Conservation (phyloP, 2,797 vertebrate species). For the Ispidina lecontei region DNA sequence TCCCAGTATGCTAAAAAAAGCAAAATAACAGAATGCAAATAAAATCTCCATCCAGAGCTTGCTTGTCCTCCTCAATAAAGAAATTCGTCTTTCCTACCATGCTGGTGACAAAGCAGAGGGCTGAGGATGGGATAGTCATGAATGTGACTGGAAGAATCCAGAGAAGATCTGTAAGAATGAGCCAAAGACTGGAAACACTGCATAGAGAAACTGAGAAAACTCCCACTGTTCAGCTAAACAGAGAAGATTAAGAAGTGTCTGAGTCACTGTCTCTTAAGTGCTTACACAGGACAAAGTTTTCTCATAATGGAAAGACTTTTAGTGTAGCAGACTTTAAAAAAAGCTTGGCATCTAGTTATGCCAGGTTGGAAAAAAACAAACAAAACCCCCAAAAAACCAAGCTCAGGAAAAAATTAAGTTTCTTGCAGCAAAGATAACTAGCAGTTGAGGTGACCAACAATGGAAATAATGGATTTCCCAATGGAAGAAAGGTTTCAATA, state of each 20-base stretch:
- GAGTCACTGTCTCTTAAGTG: not conserved
- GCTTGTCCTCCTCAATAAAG: not conserved
- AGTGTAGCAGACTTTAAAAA: not conserved
- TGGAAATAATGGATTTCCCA: not conserved
- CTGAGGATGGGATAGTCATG: not conserved
- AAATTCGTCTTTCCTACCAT: not conserved
- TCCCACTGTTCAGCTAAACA: not conserved
- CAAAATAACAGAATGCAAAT: not conserved
- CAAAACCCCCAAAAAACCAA: not conserved
- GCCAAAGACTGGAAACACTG: not conserved
- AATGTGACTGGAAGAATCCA: not conserved
- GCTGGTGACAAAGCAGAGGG: not conserved
- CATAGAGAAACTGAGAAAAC: not conserved
- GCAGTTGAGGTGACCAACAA: not conserved
- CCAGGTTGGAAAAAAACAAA: not conserved
- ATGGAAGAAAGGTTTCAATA: not conserved
- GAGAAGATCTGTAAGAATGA: not conserved
- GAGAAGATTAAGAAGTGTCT: not conserved
- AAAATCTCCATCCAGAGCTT: not conserved
- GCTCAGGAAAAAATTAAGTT: accelerated
- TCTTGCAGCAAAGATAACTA: not conserved
- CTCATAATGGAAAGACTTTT: not conserved
- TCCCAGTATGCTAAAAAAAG: not conserved
- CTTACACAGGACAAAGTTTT: not conserved
- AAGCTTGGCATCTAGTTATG: not conserved